Evolutionary conservation across 2,888 invertebrate genomes (phyloP), one percentile per base, ranked within the genome.

Genomic region (Ormyrus thymus): DNA sequence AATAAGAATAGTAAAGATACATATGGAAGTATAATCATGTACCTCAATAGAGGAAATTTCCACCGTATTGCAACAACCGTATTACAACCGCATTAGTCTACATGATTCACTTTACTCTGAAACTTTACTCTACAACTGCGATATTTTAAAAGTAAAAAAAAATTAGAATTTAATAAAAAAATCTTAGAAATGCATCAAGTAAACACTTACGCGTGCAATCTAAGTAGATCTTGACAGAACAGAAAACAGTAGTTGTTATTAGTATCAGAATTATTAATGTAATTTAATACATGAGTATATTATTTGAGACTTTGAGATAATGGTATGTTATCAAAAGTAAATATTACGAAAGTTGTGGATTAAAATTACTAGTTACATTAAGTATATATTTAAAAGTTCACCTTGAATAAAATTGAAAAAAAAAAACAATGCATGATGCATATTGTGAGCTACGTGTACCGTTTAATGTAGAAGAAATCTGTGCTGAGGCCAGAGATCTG

Each of bases 401-500:
- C 48, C 68, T 80, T 73, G 53, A 73, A 85, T 83, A 29, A 29
- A 29, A 29, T 2, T 43, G n/a, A 50, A 59, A 6, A 11, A 62
- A 58, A 9, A 11, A 62, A 58, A 9, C 15, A 74, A 69, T 69
- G 53, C 78, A 70, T 82, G 82, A 84, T 81, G 83, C 82, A 86
- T 85, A 82, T 84, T 82, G 73, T 82, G 82, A 84, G 84, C 86
- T 86, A 86, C 84, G 81, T 83, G 84, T 85, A 85, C 85, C 85
- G 83, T 84, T 81, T 15, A 65, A 71, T 11, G 68, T 72, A 76
- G 80, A 68, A 48, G 64, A 58, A 74, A 66, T 61, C 48, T 69
- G 62, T 51, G 61, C 48, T 7, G n/a, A 72, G 13, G 29, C 50
- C 59, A 66, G 58, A 58, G 51, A 58, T 15, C 51, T 29, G 29